Evolutionary conservation across 2,888 invertebrate genomes (phyloP).

Genomic region (Heliconius aoede): DNA sequence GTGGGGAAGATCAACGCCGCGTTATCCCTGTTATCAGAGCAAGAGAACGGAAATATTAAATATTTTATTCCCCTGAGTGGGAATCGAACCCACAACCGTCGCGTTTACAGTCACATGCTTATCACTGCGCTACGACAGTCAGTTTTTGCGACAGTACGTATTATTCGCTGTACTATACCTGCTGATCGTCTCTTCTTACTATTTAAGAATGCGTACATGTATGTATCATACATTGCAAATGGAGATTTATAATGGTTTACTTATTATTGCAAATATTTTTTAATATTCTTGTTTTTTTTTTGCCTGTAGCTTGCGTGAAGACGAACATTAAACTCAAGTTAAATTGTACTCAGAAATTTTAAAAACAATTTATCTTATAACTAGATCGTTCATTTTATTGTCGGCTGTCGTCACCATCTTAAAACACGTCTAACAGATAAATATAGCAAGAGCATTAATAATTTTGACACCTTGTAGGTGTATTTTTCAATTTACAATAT

Average conservation of each 20-base stretch:
- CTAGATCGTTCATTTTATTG: slow-evolving; percentile 4
- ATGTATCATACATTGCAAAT: background rate
- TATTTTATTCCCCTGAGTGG: background rate
- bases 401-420: slow-evolving; percentile 14
- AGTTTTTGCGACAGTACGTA: background rate
- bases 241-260: background rate
- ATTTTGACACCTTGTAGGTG: slow-evolving; percentile 19
- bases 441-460: slow-evolving; percentile 20
- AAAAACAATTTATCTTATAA: slow-evolving; percentile 13
- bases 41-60: background rate
- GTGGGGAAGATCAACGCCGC: background rate
- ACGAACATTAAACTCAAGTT: background rate
- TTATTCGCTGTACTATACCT: slow-evolving; percentile 12
- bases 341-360: background rate
- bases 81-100: background rate
- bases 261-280: background rate
- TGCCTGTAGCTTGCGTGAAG: background rate
- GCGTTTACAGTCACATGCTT: background rate
- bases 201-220: background rate
- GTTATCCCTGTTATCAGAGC: background rate
- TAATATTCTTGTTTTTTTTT: background rate
- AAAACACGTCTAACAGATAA: slow-evolving; percentile 20
- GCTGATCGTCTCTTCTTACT: background rate
- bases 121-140: background rate
- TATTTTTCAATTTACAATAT: slow-evolving; percentile 25